Evolutionary conservation across 1,140 invertebrate genomes (phyloP).

Genomic region (Rhagoletis pomonella): DNA sequence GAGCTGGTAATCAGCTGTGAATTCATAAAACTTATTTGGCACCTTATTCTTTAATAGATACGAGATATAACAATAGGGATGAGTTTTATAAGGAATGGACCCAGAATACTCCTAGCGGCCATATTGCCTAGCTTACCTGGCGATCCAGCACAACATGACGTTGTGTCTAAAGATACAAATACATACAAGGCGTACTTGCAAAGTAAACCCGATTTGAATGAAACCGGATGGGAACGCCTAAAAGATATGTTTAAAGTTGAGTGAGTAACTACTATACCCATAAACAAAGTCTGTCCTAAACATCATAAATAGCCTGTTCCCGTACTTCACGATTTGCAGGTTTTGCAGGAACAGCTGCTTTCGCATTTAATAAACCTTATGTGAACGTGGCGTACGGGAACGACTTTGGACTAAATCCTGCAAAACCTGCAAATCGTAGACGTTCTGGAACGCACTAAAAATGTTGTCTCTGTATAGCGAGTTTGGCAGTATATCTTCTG

Average conservation of each 20-base stretch:
- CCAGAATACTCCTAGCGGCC: not conserved
- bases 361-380: too few species aligned
- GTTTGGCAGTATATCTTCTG: constrained; percentile 77
- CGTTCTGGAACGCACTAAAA: not conserved
- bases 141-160: constrained; percentile 22
- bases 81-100: constrained; percentile 4
- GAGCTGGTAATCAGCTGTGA: constrained; percentile 11
- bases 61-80: not conserved
- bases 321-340: too few species aligned
- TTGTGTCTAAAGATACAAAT: constrained; percentile 63
- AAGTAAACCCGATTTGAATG: constrained; percentile 57
- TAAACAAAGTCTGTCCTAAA: too few species aligned
- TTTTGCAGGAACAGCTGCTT: too few species aligned
- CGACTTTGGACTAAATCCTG: too few species aligned
- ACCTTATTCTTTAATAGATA: not conserved
- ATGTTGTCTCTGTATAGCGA: constrained; percentile 76
- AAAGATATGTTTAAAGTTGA: constrained; percentile 75
- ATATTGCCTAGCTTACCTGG: not conserved
- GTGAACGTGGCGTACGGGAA: too few species aligned
- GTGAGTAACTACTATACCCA: constrained; percentile 63
- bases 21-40: not conserved
- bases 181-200: constrained; percentile 67
- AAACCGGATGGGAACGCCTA: constrained; percentile 75
- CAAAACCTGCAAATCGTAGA: not conserved
- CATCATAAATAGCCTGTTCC: too few species aligned